Evolutionary conservation across 2,113 vertebrate species (phyloP).

Genomic region (Zonotrichia leucophrys): DNA sequence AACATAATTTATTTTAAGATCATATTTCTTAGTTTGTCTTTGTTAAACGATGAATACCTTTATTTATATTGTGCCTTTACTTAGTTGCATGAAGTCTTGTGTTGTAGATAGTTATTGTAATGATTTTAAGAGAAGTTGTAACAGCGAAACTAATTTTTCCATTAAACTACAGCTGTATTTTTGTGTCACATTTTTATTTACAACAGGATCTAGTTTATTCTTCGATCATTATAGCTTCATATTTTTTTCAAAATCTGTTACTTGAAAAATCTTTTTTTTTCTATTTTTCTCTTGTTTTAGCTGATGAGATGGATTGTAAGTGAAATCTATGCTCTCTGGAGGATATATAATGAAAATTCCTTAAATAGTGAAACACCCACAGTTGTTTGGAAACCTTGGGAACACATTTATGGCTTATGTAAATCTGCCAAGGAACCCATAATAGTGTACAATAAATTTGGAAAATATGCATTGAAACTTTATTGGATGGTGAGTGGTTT

Average conservation of each 20-base stretch:
- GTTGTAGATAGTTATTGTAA: background rate
- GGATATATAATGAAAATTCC: constrained; percentile 59
- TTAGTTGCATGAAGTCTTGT: background rate
- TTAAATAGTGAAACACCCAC: constrained; percentile 20
- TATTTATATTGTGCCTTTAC: background rate
- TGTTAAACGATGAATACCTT: background rate
- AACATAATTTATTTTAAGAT: background rate
- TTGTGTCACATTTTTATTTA: background rate
- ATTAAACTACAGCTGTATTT: background rate
- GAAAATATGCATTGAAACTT: constrained; percentile 90
- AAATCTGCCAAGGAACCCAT: constrained; percentile 80
- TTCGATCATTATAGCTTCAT: background rate
- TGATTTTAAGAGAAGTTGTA: background rate
- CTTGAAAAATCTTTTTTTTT: rapidly evolving
- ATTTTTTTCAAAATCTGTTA: background rate
- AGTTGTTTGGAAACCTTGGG: constrained; percentile 89
- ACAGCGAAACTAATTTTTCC: background rate
- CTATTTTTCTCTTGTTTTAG: constrained; percentile 64
- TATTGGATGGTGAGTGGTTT: constrained; percentile 90
- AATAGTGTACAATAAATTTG: constrained; percentile 87
- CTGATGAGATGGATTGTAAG: constrained; percentile 91
- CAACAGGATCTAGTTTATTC: background rate
- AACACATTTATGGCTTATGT: constrained; percentile 91
- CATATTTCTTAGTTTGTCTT: background rate
- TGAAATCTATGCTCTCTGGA: constrained; percentile 87